phyloP scores from a whole-genome alignment of 1,140 invertebrate species.

The Leptopilina clavipes region DNA sequence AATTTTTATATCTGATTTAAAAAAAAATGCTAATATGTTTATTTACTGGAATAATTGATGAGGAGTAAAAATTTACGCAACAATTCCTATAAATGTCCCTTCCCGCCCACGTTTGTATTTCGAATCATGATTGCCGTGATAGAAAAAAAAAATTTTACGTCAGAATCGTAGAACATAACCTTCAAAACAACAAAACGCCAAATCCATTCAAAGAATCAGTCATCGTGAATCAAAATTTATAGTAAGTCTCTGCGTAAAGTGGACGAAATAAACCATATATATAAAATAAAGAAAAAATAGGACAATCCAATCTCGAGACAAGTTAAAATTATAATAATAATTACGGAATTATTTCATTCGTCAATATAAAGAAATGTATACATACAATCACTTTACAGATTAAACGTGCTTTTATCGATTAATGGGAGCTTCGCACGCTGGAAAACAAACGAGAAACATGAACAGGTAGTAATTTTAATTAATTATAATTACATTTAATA shows the following conservation, averaged over 20 bases:
- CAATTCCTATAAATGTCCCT: conserved; percentile 17
- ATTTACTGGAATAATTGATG: conserved; percentile 2
- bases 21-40: neutral
- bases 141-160: neutral
- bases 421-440: conserved; percentile 60
- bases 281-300: neutral
- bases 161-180: neutral
- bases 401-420: conserved; percentile 45
- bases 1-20: neutral
- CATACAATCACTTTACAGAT: conserved; percentile 30
- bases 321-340: neutral
- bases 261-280: neutral
- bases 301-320: neutral
- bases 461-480: conserved; percentile 52
- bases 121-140: conserved; percentile 4
- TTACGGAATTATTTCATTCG: neutral
- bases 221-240: conserved; percentile 2
- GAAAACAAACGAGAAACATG: conserved; percentile 57
- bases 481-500: no score
- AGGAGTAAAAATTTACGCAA: neutral
- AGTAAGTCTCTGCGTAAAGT: neutral
- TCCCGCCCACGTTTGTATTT: conserved; percentile 12
- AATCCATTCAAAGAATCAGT: neutral
- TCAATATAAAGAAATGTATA: neutral
- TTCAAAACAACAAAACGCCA: neutral